Evolutionary conservation across 2,113 vertebrate genomes (phyloP).

Genomic region (Lates calcarifer): DNA sequence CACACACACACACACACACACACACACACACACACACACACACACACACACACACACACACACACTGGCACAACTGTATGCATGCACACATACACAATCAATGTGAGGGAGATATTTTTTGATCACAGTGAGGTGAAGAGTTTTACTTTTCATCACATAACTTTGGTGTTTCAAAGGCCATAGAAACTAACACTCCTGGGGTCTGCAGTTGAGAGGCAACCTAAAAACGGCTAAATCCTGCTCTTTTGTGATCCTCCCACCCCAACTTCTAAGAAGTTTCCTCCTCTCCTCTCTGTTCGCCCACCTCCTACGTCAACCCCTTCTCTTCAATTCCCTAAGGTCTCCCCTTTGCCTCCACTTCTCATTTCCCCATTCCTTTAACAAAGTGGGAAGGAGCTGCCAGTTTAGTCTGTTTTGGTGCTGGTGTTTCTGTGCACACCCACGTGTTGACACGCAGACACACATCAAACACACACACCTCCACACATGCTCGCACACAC

Average conservation of each 20-base stretch:
- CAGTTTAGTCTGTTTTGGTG: slow-evolving; percentile 62
- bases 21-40: slow-evolving; percentile 6
- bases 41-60: slow-evolving; percentile 7
- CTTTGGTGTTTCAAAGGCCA: slow-evolving; percentile 74
- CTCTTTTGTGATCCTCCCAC: slow-evolving; percentile 69
- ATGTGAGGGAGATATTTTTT: slow-evolving; percentile 57
- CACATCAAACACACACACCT: slow-evolving; percentile 46
- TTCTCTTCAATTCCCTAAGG: slow-evolving; percentile 49
- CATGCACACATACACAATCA: slow-evolving; percentile 45
- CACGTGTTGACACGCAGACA: slow-evolving; percentile 56
- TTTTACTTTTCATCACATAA: slow-evolving; percentile 72
- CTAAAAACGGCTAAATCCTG: slow-evolving; percentile 68
- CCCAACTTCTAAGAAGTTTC: slow-evolving; percentile 51
- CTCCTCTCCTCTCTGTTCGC: slow-evolving; percentile 48
- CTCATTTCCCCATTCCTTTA: slow-evolving; percentile 62
- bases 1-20: slow-evolving; percentile 6
- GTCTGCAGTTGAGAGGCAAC: slow-evolving; percentile 69
- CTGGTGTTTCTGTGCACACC: slow-evolving; percentile 60
- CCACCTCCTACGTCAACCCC: slow-evolving; percentile 57
- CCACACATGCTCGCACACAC: slow-evolving; percentile 13
- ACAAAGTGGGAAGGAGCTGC: slow-evolving; percentile 64
- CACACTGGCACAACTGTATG: slow-evolving; percentile 32
- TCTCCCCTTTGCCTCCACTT: slow-evolving; percentile 53
- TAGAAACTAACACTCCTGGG: slow-evolving; percentile 58
- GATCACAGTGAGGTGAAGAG: slow-evolving; percentile 66